phyloP scores from a whole-genome alignment of 1,140 invertebrate species.

The Leucophenga varia region DNA sequence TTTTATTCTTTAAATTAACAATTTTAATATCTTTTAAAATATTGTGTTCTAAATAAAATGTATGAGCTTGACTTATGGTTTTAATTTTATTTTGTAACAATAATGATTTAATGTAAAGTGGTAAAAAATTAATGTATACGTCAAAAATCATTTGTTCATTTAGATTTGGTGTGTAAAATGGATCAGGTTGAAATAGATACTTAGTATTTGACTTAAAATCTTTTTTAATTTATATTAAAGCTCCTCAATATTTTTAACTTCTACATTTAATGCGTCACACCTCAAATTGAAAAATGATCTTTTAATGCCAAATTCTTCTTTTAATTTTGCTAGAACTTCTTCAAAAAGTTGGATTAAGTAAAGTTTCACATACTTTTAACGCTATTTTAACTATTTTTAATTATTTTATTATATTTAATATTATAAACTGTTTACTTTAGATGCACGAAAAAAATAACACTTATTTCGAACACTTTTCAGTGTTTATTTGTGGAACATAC shows the following conservation, averaged over 20 bases:
- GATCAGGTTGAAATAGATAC: background rate
- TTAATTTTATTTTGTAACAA: conserved; percentile 1
- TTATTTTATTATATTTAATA: too few relatives aligned
- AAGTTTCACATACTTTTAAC: too few relatives aligned
- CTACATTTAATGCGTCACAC: background rate
- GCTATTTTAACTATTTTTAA: too few relatives aligned
- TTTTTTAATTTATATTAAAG: conserved; percentile 1
- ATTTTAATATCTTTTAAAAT: conserved; percentile 4
- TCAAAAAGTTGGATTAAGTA: conserved; percentile 1
- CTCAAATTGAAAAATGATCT: conserved; percentile 4
- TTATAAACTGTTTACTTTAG: too few relatives aligned
- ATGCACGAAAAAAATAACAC: too few relatives aligned
- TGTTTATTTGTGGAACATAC: too few relatives aligned
- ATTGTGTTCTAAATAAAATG: conserved; percentile 5
- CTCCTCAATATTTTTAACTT: conserved; percentile 1
- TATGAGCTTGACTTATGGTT: conserved; percentile 1
- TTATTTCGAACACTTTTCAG: too few relatives aligned
- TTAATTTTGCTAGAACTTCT: background rate
- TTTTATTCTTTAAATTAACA: too few relatives aligned
- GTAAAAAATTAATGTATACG: conserved; percentile 3
- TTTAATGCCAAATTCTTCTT: conserved; percentile 3
- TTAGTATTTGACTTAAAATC: conserved; percentile 1
- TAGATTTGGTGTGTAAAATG: background rate
- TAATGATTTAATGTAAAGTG: conserved; percentile 5
- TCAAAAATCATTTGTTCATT: conserved; percentile 5